A percentile compares a stretch with the other conserved stretches of the same genome.
These are phyloP conservation scores for Chelmon rostratus DNA, from an alignment of 2,797 vertebrate species.

Conservation along the genomic window DNA sequence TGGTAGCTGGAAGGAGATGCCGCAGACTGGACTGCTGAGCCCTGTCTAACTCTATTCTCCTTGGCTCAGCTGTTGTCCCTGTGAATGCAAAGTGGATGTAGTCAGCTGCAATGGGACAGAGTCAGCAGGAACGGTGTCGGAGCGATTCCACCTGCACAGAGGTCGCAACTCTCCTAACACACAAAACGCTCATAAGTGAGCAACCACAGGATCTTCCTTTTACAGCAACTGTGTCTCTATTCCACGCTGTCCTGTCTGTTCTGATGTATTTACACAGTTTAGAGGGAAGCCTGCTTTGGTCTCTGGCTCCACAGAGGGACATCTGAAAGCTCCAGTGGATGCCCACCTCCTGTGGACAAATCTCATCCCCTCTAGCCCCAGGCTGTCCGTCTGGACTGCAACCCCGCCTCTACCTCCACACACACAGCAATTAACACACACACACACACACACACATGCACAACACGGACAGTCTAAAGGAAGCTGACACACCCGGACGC, in stretches of 20 bases:
- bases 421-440: conserved; percentile 4
- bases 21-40: conserved; percentile 39
- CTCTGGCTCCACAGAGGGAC: conserved; percentile 27
- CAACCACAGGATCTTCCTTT: neutral
- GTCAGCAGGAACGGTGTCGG: conserved; percentile 44
- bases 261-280: neutral
- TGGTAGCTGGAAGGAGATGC: neutral
- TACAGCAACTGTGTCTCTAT: neutral
- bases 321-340: conserved; percentile 38
- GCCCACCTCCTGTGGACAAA: conserved; percentile 54
- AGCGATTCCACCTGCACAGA: conserved; percentile 1
- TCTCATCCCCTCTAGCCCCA: conserved; percentile 36
- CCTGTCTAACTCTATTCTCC: conserved; percentile 14
- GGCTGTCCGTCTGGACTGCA: conserved; percentile 36
- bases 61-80: conserved; percentile 47
- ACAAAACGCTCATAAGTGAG: neutral
- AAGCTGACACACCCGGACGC: neutral
- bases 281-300: neutral
- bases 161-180: neutral
- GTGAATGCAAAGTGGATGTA: conserved; percentile 5
- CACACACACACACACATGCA: neutral
- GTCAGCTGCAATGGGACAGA: conserved; percentile 46
- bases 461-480: neutral
- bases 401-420: conserved; percentile 1
- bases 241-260: neutral